phyloP scores from a whole-genome alignment of 2,888 invertebrate species.

The Drosophila hamatofila region DNA sequence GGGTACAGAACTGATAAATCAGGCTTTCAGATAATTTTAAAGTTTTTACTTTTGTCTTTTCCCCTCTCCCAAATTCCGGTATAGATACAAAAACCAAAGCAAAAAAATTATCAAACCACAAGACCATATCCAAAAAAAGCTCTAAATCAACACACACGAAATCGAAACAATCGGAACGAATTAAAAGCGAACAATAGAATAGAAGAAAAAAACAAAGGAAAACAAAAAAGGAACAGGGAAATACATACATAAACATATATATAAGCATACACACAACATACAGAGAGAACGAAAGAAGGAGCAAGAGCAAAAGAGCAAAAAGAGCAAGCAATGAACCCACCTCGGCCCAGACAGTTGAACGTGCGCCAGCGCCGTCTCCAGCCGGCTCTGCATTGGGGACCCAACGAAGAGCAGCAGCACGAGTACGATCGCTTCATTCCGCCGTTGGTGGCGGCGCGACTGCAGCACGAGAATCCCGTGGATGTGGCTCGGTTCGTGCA shows the following conservation, averaged over 20 bases:
- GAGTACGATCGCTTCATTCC: slow-evolving; percentile 30
- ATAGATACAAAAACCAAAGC: slow-evolving; percentile 1
- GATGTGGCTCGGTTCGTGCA: slow-evolving; percentile 45
- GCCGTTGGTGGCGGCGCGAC: slow-evolving; percentile 21
- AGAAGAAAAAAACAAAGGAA: background rate
- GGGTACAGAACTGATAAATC: slow-evolving; percentile 11
- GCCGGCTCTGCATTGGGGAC: slow-evolving; percentile 27
- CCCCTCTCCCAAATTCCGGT: slow-evolving; percentile 23
- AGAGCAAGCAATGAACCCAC: slow-evolving; percentile 39
- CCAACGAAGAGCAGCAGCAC: slow-evolving; percentile 25
- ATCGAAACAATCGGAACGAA: background rate
- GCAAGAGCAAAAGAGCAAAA: background rate
- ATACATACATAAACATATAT: too few species aligned
- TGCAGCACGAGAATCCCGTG: slow-evolving; percentile 29
- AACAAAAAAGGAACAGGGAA: background rate
- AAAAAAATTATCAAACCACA: background rate
- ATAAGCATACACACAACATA: too few species aligned
- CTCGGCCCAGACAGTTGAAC: slow-evolving; percentile 17
- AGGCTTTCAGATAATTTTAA: slow-evolving; percentile 15
- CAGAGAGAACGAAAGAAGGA: background rate
- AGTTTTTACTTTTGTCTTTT: slow-evolving; percentile 20
- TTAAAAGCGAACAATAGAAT: background rate
- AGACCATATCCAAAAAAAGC: background rate
- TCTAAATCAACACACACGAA: background rate
- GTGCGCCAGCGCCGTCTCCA: slow-evolving; percentile 19